Evolutionary conservation across 92 coral and sea anemone genomes (phyloP).

Genomic region (Porites divaricata): DNA sequence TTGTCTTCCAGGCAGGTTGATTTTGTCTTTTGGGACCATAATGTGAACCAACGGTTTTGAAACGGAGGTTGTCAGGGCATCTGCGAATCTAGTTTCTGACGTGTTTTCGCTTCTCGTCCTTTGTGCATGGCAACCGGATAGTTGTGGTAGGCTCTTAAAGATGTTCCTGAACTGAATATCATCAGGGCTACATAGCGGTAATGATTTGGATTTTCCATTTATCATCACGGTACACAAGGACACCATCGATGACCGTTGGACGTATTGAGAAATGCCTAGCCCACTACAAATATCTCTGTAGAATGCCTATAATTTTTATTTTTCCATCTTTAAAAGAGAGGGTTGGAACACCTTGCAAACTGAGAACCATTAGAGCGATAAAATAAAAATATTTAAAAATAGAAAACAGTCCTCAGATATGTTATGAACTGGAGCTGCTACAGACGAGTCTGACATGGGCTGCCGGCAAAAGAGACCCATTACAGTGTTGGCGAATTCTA

Average conservation of each 20-base stretch:
- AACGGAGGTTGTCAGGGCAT: conserved; percentile 52
- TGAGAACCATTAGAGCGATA: conserved; percentile 20
- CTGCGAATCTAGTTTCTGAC: conserved; percentile 55
- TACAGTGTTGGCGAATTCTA: conserved; percentile 35
- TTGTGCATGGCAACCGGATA: conserved; percentile 63
- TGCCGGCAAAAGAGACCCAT: conserved; percentile 36
- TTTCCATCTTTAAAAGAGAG: no score
- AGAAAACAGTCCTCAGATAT: no score
- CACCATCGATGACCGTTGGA: conserved; percentile 45
- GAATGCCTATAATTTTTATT: no score
- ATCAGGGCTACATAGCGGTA: conserved; percentile 38
- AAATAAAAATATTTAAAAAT: not conserved
- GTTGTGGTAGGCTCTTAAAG: conserved; percentile 48
- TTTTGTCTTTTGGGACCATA: no score
- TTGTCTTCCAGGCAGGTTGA: no score
- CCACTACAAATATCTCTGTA: no score
- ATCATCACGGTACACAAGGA: conserved; percentile 54
- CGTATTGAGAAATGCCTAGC: conserved; percentile 37
- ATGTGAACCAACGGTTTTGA: conserved; percentile 38
- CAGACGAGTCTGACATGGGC: conserved; percentile 13
- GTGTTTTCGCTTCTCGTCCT: conserved; percentile 74
- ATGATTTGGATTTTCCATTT: conserved; percentile 56
- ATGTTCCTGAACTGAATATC: conserved; percentile 24
- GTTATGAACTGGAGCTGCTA: no score
- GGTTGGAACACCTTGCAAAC: conserved; percentile 35